Evolutionary conservation across 2,888 invertebrate species (phyloP), one percentile per base, ranked within the genome.

Genomic region (Ormyrus thymus): DNA sequence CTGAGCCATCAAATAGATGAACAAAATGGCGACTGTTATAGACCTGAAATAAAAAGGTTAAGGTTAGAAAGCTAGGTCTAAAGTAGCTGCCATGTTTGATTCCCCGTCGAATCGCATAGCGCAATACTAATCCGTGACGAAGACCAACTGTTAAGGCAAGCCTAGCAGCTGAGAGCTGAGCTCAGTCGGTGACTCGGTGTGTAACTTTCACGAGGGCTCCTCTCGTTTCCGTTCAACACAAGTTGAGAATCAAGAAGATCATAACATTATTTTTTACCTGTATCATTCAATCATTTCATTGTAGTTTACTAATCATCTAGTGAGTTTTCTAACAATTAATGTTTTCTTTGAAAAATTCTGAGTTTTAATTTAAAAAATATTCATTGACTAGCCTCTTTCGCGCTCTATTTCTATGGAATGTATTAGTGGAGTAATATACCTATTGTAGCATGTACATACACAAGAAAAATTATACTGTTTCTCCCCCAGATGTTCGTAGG

Each of bases 131-230:
- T 62, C 7, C 8, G 43, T 61, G 61, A 29, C 29, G 29, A 29
- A 29, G 29, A 3, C n/a, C n/a, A n/a, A n/a, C n/a, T n/a, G n/a
- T n/a, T n/a, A n/a, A n/a, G n/a, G n/a, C n/a, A n/a, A n/a, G n/a
- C n/a, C 29, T 29, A 29, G 29, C 15, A 6, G 43, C 58, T 58
- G 58, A 48, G 69, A 10, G 48, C 15, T 56, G 13, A 51, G 65
- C n/a, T 13, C 13, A 62, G 62, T 15, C 3, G 43, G 7, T n/a
- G 53, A 55, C 56, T 77, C 66, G 71, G 53, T 53, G 45, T 61
- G 72, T 72, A 72, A 68, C 77, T 68, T 55, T 77, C 72, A 61
- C 59, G 29, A 1, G 66, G 61, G 66, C 72, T 77, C 68, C 71
- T 61, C 48, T 59, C 55, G 51, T 46, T 50, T 61, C 29, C 45